phyloP scores from a whole-genome alignment of 2,888 invertebrate genomes.

The Odiellus spinosus region DNA sequence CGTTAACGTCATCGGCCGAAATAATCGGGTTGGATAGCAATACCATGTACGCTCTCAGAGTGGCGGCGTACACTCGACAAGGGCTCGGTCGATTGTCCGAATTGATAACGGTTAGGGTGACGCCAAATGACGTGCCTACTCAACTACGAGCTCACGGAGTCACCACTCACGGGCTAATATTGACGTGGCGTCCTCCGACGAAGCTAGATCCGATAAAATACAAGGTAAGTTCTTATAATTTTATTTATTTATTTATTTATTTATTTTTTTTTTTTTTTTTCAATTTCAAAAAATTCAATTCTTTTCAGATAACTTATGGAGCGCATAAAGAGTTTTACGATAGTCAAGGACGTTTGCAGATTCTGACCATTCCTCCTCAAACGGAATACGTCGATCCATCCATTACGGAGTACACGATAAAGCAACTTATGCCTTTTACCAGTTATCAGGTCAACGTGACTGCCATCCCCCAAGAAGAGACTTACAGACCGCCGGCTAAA shows the following conservation, averaged over 20 bases:
- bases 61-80: conserved; percentile 60
- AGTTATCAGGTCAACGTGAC: conserved; percentile 84
- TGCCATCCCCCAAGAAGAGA: conserved; percentile 65
- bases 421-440: conserved; percentile 79
- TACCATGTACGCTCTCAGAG: conserved; percentile 77
- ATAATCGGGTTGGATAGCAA: conserved; percentile 74
- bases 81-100: conserved; percentile 74
- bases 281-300: neutral
- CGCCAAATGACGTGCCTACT: conserved; percentile 56
- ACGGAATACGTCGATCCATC: conserved; percentile 45
- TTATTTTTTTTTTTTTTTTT: neutral
- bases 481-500: conserved; percentile 72
- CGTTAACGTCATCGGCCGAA: conserved; percentile 74
- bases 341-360: conserved; percentile 80
- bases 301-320: conserved; percentile 48
- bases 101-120: conserved; percentile 48
- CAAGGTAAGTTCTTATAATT: conserved; percentile 39
- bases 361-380: conserved; percentile 53
- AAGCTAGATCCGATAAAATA: conserved; percentile 73
- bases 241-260: conserved; percentile 28
- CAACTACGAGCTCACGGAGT: conserved; percentile 74
- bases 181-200: conserved; percentile 79
- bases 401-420: conserved; percentile 55
- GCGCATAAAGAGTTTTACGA: conserved; percentile 87
- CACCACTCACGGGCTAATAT: conserved; percentile 81